Percentiles rank a stretch among this genome's conserved stretches.
Evolutionary conservation across 1,140 invertebrate genomes (phyloP).

Genomic region (Drosophila lacertosa): DNA sequence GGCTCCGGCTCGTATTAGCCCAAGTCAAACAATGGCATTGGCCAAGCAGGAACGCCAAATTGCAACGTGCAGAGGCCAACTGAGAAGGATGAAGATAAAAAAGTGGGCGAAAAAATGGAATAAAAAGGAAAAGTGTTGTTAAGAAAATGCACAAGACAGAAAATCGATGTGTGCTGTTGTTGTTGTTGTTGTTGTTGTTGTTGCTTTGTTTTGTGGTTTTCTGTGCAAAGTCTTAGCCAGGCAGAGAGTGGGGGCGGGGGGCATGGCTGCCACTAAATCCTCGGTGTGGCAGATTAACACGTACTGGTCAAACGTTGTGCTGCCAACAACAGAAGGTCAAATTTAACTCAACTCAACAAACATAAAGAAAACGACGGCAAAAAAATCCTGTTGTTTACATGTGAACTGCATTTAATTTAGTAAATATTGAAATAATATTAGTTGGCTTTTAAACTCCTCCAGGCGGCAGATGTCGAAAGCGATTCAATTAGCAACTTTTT

Average conservation of each 20-base stretch:
- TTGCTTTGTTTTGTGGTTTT: slow-evolving; percentile 31
- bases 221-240: slow-evolving; percentile 31
- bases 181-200: slow-evolving; percentile 4
- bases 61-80: slow-evolving; percentile 63
- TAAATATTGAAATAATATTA: neutral
- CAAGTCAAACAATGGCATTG: slow-evolving; percentile 79
- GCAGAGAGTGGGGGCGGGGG: neutral
- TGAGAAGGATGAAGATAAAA: neutral
- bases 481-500: slow-evolving; percentile 62
- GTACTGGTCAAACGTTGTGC: slow-evolving; percentile 51
- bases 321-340: slow-evolving; percentile 62
- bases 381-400: too few relatives aligned
- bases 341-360: slow-evolving; percentile 47
- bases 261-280: slow-evolving; percentile 62
- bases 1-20: slow-evolving; percentile 74
- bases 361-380: slow-evolving; percentile 24
- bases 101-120: slow-evolving; percentile 12
- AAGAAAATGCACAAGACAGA: slow-evolving; percentile 76
- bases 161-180: slow-evolving; percentile 67
- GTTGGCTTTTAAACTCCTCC: neutral
- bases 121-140: slow-evolving; percentile 57
- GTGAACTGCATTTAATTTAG: too few relatives aligned
- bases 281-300: slow-evolving; percentile 77
- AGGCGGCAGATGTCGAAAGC: slow-evolving; percentile 4
- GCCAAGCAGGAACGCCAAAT: slow-evolving; percentile 63